These are phyloP conservation scores for Mystacornis crossleyi DNA, from an alignment of 2,113 vertebrate species.

Conservation along the genomic window DNA sequence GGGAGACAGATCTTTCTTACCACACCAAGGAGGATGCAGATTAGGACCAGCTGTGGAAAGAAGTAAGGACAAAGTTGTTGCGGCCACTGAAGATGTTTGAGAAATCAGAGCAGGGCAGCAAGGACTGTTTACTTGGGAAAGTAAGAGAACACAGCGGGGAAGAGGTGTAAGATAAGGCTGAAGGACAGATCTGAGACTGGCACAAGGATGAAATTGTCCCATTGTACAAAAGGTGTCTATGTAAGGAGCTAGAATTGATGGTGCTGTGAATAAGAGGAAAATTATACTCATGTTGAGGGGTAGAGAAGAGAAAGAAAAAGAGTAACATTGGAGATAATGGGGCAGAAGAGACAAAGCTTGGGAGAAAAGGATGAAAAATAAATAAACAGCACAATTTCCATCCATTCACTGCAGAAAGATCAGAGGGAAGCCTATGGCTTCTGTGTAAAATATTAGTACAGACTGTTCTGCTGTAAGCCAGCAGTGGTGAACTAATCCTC, in stretches of 20 bases:
- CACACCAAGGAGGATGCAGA: background rate
- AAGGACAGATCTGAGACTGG: background rate
- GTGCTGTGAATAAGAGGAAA: background rate
- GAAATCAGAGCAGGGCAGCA: background rate
- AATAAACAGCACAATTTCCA: background rate
- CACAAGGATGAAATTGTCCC: rapidly evolving
- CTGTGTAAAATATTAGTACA: background rate
- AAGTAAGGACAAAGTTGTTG: background rate
- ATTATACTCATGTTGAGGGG: background rate
- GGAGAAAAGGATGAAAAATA: background rate
- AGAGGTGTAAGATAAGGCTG: background rate
- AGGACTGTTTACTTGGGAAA: background rate
- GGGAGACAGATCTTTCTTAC: background rate
- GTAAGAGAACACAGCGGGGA: background rate
- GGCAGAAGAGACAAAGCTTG: background rate
- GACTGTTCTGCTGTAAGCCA: background rate
- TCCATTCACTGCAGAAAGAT: background rate
- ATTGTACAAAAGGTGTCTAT: background rate
- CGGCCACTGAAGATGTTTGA: background rate
- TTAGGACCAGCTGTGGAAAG: background rate
- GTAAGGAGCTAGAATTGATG: background rate
- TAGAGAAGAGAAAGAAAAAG: background rate
- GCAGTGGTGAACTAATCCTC: background rate
- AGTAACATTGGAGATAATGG: background rate
- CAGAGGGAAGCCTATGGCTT: background rate